These are phyloP conservation scores for Myrmophylax atrothorax DNA, from an alignment of 2,113 vertebrate genomes.

Conservation along the genomic window DNA sequence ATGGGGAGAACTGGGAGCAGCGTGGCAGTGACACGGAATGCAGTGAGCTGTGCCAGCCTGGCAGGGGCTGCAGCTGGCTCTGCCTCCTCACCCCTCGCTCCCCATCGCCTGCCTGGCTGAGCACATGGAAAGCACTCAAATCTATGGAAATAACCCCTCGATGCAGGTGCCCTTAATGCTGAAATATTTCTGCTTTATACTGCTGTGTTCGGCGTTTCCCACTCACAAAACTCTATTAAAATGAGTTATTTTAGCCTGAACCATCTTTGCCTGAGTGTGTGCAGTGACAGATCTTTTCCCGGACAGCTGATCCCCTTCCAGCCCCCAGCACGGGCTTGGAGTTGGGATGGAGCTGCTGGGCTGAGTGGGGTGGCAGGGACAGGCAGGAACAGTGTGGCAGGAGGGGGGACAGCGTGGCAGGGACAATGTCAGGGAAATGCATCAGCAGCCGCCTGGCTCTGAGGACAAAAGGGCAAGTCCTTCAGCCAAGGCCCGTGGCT, in stretches of 20 bases:
- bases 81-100: not conserved
- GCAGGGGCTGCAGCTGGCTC: not conserved
- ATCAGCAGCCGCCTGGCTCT: not conserved
- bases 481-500: not conserved
- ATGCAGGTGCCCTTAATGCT: not conserved
- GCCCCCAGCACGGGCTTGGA: not conserved
- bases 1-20: not conserved
- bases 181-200: not conserved
- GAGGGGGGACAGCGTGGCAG: not conserved
- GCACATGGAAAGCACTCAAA: not conserved
- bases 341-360: not conserved
- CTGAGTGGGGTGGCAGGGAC: not conserved
- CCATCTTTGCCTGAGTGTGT: not conserved
- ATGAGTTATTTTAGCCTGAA: conserved; percentile 21
- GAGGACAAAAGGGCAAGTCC: conserved; percentile 12
- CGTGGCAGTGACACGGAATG: not conserved
- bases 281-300: not conserved
- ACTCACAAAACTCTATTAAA: not conserved
- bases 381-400: not conserved
- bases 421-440: not conserved
- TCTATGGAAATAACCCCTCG: not conserved
- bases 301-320: not conserved
- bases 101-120: not conserved
- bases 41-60: not conserved
- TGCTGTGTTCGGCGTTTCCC: not conserved